A percentile compares a stretch with the other conserved stretches of the same genome.
phyloP scores from a whole-genome alignment of 2,888 invertebrate species.

The Eudemis profundana region DNA sequence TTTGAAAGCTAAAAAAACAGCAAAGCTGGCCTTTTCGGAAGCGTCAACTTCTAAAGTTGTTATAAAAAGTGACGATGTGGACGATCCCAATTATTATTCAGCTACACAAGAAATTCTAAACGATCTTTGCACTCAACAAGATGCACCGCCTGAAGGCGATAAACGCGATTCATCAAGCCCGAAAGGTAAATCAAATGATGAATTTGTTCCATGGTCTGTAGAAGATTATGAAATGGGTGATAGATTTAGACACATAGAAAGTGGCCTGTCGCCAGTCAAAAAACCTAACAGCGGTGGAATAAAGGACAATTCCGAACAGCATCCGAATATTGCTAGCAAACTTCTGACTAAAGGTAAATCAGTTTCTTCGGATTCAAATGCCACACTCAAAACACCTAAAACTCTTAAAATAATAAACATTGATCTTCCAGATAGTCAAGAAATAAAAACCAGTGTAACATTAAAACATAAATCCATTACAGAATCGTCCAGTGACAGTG shows the following conservation, averaged over 20 bases:
- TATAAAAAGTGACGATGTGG: slow-evolving; percentile 37
- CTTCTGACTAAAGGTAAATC: slow-evolving; percentile 50
- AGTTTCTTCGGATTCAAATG: slow-evolving; percentile 67
- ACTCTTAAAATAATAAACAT: slow-evolving; percentile 61
- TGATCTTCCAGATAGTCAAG: slow-evolving; percentile 74
- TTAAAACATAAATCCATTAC: slow-evolving; percentile 51
- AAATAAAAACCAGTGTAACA: slow-evolving; percentile 68
- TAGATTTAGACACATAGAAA: slow-evolving; percentile 48
- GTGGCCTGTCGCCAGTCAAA: slow-evolving; percentile 49
- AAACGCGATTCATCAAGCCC: slow-evolving; percentile 21
- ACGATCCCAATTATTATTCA: slow-evolving; percentile 66
- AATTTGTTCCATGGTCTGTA: slow-evolving; percentile 56
- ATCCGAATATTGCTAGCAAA: slow-evolving; percentile 56
- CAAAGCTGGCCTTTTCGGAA: slow-evolving; percentile 50
- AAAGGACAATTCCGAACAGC: slow-evolving; percentile 53
- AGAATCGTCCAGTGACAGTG: slow-evolving; percentile 71
- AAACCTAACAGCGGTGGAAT: slow-evolving; percentile 44
- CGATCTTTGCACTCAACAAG: slow-evolving; percentile 70
- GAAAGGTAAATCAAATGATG: slow-evolving; percentile 44
- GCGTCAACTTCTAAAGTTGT: slow-evolving; percentile 28
- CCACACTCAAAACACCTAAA: slow-evolving; percentile 66
- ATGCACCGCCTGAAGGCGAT: slow-evolving; percentile 46
- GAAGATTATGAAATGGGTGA: slow-evolving; percentile 53
- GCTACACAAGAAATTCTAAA: slow-evolving; percentile 72
- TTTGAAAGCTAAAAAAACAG: slow-evolving; percentile 58